Percentiles rank a stretch among this genome's conserved stretches.
phyloP scores from a whole-genome alignment of 2,888 invertebrate species.

The Myopa testacea region DNA sequence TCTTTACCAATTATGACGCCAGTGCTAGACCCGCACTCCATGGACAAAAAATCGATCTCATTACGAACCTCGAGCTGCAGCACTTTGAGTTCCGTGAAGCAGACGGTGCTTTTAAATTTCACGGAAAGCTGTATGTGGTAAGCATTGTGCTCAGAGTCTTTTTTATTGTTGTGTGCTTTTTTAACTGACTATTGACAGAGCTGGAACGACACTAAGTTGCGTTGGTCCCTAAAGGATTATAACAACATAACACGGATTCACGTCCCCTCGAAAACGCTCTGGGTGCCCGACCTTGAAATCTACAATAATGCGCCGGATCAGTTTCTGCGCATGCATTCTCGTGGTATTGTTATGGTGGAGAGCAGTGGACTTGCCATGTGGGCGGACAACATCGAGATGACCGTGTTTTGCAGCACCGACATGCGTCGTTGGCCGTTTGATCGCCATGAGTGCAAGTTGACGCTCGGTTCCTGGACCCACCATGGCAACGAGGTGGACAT shows the following conservation, averaged over 20 bases:
- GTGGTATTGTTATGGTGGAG: constrained; percentile 48
- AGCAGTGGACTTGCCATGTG: constrained; percentile 71
- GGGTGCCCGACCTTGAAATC: constrained; percentile 79
- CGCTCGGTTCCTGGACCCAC: constrained; percentile 80
- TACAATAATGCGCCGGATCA: constrained; percentile 76
- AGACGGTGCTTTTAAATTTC: constrained; percentile 50
- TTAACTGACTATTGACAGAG: constrained; percentile 67
- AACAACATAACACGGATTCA: constrained; percentile 73
- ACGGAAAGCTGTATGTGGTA: constrained; percentile 50
- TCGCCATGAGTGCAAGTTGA: constrained; percentile 74
- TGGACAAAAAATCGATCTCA: constrained; percentile 41
- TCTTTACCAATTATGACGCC: constrained; percentile 50
- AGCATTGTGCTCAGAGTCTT: constrained; percentile 11
- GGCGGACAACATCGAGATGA: constrained; percentile 76
- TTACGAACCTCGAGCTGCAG: constrained; percentile 47
- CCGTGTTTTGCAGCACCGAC: constrained; percentile 74
- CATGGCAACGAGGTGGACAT: constrained; percentile 73
- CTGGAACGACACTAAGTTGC: constrained; percentile 79
- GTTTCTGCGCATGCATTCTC: constrained; percentile 53
- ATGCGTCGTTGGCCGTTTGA: constrained; percentile 81
- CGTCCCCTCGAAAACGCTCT: constrained; percentile 76
- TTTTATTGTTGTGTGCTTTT: background rate
- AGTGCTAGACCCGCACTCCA: constrained; percentile 45
- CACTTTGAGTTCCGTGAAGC: constrained; percentile 49
- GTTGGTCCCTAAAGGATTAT: constrained; percentile 77